These are phyloP conservation scores for Trididemnum nubilum DNA, from an alignment of 23 tunicate species.

Conservation along the genomic window DNA sequence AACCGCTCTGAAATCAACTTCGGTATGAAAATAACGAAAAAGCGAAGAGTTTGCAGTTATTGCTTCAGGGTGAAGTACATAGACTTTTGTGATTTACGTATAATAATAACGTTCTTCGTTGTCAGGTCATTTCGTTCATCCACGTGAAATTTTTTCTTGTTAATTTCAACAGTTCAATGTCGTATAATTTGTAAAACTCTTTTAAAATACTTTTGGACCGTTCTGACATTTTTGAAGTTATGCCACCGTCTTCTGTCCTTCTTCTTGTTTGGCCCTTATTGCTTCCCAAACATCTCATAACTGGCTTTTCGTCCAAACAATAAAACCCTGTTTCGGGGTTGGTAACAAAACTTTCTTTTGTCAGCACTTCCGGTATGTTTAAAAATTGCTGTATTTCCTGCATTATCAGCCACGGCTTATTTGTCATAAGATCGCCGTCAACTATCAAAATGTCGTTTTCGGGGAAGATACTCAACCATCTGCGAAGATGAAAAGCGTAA, in stretches of 20 bases:
- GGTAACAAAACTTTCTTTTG: not conserved
- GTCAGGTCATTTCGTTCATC: too few relatives aligned
- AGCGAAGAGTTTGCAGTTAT: too few relatives aligned
- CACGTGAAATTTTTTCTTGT: not conserved
- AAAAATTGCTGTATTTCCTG: not conserved
- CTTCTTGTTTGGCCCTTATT: not conserved
- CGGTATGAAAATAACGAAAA: too few relatives aligned
- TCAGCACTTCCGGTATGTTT: not conserved
- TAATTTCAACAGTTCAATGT: not conserved
- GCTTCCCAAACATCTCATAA: not conserved
- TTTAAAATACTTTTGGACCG: not conserved
- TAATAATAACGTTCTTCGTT: too few relatives aligned
- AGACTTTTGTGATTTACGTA: too few relatives aligned
- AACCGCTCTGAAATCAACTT: too few relatives aligned
- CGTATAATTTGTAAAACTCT: not conserved
- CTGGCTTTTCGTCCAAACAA: not conserved
- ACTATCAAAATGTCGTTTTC: too few relatives aligned
- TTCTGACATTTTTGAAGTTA: not conserved
- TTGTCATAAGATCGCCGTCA: not conserved
- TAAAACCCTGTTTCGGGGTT: not conserved
- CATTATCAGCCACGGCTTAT: not conserved
- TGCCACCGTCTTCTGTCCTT: not conserved
- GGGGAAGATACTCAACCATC: not conserved
- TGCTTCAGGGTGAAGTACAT: too few relatives aligned
- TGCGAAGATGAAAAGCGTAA: not conserved